Percentiles rank a stretch among this genome's conserved stretches.
Evolutionary conservation across 2,888 invertebrate species (phyloP).

Genomic region (Macrosoma leucophasiata): DNA sequence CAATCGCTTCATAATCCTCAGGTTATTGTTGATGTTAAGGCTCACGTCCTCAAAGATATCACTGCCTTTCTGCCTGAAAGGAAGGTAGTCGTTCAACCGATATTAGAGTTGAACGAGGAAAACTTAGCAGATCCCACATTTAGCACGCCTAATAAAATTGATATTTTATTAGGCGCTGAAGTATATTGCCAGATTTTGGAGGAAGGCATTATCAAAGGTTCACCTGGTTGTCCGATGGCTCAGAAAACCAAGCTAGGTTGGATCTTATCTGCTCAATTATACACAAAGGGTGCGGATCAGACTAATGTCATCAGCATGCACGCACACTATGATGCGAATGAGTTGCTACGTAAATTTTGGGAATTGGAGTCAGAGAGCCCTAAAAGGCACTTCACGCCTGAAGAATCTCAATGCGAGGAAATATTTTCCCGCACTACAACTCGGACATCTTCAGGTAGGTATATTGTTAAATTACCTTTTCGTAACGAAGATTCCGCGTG

Average conservation of each 20-base stretch:
- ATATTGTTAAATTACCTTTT: constrained; percentile 26
- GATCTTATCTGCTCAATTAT: constrained; percentile 16
- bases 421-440: constrained; percentile 15
- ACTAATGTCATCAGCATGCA: constrained; percentile 13
- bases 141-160: constrained; percentile 11
- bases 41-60: constrained; percentile 9
- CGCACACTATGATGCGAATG: constrained; percentile 14
- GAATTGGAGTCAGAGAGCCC: constrained; percentile 24
- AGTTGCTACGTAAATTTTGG: constrained; percentile 22
- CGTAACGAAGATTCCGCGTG: constrained; percentile 13
- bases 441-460: constrained; percentile 18
- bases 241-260: constrained; percentile 15
- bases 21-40: constrained; percentile 6
- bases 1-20: constrained; percentile 14
- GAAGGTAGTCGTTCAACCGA: too few species aligned
- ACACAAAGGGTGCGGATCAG: too few species aligned
- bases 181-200: constrained; percentile 11
- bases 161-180: constrained; percentile 16
- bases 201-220: constrained; percentile 8
- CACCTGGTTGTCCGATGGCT: constrained; percentile 6
- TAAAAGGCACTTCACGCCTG: constrained; percentile 16
- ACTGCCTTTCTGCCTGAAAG: too few species aligned
- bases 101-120: too few species aligned
- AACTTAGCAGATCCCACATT: constrained; percentile 17
- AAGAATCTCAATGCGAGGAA: constrained; percentile 23